A percentile compares a stretch with the other conserved stretches of the same genome.
These are phyloP conservation scores for Pterobdella sp. DNA, from an alignment of 2,888 invertebrate species.

Conservation along the genomic window DNA sequence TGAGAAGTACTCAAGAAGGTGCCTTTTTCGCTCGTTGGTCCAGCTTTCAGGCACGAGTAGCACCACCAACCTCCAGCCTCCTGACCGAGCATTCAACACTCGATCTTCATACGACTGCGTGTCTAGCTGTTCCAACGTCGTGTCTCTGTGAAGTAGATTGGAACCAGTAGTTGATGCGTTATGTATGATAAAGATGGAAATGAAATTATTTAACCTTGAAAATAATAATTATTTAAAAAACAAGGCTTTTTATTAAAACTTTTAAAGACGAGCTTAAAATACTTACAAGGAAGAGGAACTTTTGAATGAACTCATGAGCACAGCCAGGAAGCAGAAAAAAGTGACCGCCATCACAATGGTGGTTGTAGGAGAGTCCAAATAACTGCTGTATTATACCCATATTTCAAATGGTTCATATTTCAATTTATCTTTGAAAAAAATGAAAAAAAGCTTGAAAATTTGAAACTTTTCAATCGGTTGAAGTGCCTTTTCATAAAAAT, in stretches of 20 bases:
- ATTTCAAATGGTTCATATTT: too few relatives aligned
- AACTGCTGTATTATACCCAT: not conserved
- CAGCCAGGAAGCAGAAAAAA: not conserved
- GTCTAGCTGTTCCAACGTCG: conserved; percentile 9
- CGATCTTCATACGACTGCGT: not conserved
- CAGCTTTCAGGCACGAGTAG: not conserved
- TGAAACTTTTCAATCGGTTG: too few relatives aligned
- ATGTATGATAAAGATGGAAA: not conserved
- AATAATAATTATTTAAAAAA: not conserved
- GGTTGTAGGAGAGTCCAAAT: not conserved
- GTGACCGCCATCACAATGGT: not conserved
- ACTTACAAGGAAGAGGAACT: not conserved
- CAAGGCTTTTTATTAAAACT: not conserved
- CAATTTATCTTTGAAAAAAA: too few relatives aligned
- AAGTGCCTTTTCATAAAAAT: too few relatives aligned
- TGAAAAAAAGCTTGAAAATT: too few relatives aligned
- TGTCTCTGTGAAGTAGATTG: too few relatives aligned
- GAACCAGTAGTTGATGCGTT: not conserved
- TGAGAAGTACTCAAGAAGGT: not conserved
- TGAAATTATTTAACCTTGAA: not conserved
- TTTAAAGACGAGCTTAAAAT: not conserved
- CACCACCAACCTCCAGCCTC: conserved; percentile 15
- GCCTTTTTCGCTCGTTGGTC: not conserved
- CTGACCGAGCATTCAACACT: not conserved
- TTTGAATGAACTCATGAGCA: not conserved